These are phyloP conservation scores for Trichonephila clavata DNA, from an alignment of 1,140 invertebrate species.

Conservation along the genomic window DNA sequence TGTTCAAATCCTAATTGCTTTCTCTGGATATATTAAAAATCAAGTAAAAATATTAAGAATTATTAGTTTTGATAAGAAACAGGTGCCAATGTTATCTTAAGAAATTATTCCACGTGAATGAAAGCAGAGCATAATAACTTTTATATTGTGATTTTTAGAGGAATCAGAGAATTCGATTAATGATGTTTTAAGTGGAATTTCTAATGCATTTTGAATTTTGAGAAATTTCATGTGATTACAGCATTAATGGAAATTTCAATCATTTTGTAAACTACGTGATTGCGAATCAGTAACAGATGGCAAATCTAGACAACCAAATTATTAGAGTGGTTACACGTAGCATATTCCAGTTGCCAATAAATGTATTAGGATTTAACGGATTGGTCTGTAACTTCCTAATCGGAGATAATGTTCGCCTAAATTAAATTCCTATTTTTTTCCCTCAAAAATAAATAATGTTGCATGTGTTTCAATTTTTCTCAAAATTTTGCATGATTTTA, in stretches of 20 bases:
- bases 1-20: constrained; percentile 60
- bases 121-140: background rate
- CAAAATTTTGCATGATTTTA: too few species aligned
- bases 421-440: too few species aligned
- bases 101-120: constrained; percentile 8
- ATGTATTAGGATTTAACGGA: background rate
- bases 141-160: background rate
- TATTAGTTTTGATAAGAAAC: constrained; percentile 24
- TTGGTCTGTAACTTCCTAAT: too few species aligned
- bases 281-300: background rate
- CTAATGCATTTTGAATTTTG: background rate
- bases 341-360: background rate
- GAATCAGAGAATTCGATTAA: background rate
- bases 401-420: too few species aligned
- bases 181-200: background rate
- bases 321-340: background rate
- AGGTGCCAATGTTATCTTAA: constrained; percentile 45
- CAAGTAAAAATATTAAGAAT: constrained; percentile 53
- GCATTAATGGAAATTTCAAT: background rate
- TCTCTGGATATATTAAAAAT: constrained; percentile 43
- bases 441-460: too few species aligned
- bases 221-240: background rate
- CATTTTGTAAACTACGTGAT: background rate
- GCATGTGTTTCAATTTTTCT: too few species aligned
- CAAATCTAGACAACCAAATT: background rate